phyloP scores from a whole-genome alignment of 2,113 vertebrate genomes.

The Tor tambroides region DNA sequence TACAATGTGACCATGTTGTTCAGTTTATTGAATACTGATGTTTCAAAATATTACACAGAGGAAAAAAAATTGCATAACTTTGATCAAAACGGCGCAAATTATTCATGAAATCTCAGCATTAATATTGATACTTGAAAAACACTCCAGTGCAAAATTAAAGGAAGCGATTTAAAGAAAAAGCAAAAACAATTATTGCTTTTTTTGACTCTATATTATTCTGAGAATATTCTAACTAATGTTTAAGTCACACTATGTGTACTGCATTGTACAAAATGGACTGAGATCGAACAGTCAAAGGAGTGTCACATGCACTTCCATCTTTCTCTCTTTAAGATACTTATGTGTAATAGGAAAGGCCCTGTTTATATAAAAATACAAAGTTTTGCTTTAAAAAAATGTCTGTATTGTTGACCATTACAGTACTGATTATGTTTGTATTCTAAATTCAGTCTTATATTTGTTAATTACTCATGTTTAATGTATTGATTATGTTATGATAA shows the following conservation, averaged over 20 bases:
- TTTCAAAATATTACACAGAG: conserved; percentile 64
- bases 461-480: neutral
- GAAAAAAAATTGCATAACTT: conserved; percentile 43
- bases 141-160: conserved; percentile 38
- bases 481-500: neutral
- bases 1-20: conserved; percentile 56
- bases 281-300: conserved; percentile 29
- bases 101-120: conserved; percentile 33
- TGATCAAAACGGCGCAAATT: conserved; percentile 48
- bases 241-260: conserved; percentile 14
- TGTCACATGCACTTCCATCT: neutral
- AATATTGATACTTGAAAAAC: conserved; percentile 31
- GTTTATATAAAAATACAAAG: conserved; percentile 48
- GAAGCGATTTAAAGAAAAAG: conserved; percentile 35
- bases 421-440: conserved; percentile 20
- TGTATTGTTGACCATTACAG: conserved; percentile 8
- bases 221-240: conserved; percentile 21
- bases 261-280: neutral
- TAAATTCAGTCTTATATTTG: neutral
- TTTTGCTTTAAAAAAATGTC: neutral
- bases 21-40: conserved; percentile 59
- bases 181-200: conserved; percentile 56
- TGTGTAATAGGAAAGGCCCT: conserved; percentile 14
- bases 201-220: conserved; percentile 36
- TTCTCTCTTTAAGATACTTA: neutral